Evolutionary conservation across 2,888 invertebrate genomes (phyloP).

Genomic region (Elysia crispata): DNA sequence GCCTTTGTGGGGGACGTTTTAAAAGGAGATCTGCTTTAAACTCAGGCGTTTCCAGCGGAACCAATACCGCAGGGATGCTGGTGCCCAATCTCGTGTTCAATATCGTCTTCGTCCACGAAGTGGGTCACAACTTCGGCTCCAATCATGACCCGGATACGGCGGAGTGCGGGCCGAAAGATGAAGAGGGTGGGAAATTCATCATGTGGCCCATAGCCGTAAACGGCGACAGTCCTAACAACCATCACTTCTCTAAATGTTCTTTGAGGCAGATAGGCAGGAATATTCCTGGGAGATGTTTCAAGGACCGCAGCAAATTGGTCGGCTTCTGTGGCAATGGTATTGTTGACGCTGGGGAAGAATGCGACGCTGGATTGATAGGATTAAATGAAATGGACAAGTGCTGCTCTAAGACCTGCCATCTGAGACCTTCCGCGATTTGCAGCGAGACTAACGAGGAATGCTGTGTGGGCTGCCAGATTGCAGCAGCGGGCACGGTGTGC

Average conservation of each 20-base stretch:
- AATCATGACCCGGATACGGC: conserved; percentile 97
- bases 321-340: conserved; percentile 95
- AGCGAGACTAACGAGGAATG: conserved; percentile 97
- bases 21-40: too few species aligned
- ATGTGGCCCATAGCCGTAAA: conserved; percentile 73
- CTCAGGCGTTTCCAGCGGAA: too few species aligned
- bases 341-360: conserved; percentile 90
- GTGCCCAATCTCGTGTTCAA: too few species aligned
- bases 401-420: conserved; percentile 93
- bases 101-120: too few species aligned
- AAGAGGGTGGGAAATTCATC: conserved; percentile 92
- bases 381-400: conserved; percentile 84
- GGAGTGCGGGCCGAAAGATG: conserved; percentile 95
- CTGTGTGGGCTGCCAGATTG: conserved; percentile 93
- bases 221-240: conserved; percentile 96
- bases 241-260: conserved; percentile 80
- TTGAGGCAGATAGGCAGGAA: too few species aligned
- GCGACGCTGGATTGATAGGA: conserved; percentile 95
- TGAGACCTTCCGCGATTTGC: conserved; percentile 93
- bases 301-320: too few species aligned
- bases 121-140: conserved; percentile 97
- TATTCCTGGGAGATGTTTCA: too few species aligned
- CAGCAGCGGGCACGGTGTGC: conserved; percentile 80
- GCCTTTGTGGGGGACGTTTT: too few species aligned
- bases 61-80: too few species aligned